phyloP scores from a whole-genome alignment of 2,888 invertebrate genomes.

The Sphaerophoria rueppellii region DNA sequence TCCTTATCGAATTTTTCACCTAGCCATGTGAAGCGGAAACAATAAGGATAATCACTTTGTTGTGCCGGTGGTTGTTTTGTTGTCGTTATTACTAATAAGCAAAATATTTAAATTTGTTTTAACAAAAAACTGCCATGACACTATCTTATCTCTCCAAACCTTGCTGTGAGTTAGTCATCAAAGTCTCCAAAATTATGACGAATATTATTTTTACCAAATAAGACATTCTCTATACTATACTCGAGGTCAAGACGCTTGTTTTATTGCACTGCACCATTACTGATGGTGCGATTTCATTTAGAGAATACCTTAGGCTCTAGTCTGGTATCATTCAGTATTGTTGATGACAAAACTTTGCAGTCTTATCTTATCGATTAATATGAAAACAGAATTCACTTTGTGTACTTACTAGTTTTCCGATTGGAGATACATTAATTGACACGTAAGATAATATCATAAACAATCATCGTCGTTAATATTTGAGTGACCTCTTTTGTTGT shows the following conservation, averaged over 20 bases:
- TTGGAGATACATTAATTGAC: conserved; percentile 7
- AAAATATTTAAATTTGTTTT: neutral
- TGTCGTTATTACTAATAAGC: conserved; percentile 71
- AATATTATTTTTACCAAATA: conserved; percentile 9
- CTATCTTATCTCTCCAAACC: conserved; percentile 77
- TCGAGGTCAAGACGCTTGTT: conserved; percentile 22
- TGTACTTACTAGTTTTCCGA: conserved; percentile 1
- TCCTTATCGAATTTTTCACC: conserved; percentile 85
- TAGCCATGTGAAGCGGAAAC: conserved; percentile 88
- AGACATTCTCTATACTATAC: conserved; percentile 4
- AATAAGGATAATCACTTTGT: conserved; percentile 81
- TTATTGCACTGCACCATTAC: conserved; percentile 18
- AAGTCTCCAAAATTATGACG: neutral
- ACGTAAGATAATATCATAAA: conserved; percentile 31
- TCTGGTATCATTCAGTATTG: neutral
- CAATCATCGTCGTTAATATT: neutral
- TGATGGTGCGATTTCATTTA: conserved; percentile 3
- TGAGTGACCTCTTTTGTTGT: neutral
- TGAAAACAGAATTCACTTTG: conserved; percentile 16
- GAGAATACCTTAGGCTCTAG: conserved; percentile 20
- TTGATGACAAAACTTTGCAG: conserved; percentile 45
- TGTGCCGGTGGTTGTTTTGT: conserved; percentile 37
- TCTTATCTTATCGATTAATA: conserved; percentile 59
- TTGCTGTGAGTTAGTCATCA: neutral
- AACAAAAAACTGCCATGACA: conserved; percentile 35